Evolutionary conservation across 2,797 vertebrate species (phyloP).

Genomic region (Geotrypetes seraphini): DNA sequence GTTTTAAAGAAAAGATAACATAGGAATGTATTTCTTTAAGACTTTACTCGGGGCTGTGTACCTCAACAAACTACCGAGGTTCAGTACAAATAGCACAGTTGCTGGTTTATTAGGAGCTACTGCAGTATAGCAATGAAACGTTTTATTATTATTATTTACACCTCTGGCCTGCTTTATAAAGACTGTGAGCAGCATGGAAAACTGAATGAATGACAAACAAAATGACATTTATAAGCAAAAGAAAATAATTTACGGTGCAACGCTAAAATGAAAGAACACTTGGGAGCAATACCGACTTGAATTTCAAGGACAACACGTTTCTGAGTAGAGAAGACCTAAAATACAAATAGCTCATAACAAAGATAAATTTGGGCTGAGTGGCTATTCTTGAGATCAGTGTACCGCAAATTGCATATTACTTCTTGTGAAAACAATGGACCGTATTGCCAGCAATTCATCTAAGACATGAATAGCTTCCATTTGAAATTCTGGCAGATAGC

Average conservation of each 20-base stretch:
- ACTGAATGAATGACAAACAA: neutral
- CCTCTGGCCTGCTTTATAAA: neutral
- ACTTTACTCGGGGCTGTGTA: too few species aligned
- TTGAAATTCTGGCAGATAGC: too few species aligned
- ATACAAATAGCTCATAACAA: neutral
- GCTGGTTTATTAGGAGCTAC: slow-evolving; percentile 1
- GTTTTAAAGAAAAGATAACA: too few species aligned
- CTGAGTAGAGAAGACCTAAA: neutral
- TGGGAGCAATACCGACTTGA: neutral
- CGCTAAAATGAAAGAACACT: neutral
- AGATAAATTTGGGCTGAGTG: neutral
- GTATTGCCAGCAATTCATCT: too few species aligned
- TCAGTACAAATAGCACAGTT: too few species aligned
- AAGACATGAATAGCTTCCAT: too few species aligned
- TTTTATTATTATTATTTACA: neutral
- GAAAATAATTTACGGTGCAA: neutral
- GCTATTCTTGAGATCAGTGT: neutral
- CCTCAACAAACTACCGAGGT: too few species aligned
- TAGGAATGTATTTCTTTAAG: too few species aligned
- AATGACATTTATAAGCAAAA: neutral
- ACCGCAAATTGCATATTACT: too few species aligned
- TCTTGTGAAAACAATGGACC: too few species aligned
- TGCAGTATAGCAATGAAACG: neutral
- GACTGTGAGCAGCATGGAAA: neutral
- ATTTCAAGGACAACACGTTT: neutral